A percentile compares a stretch with the other conserved stretches of the same genome.
Evolutionary conservation across 2,113 vertebrate species (phyloP).

Genomic region (Oxygymnocypris stewartii): DNA sequence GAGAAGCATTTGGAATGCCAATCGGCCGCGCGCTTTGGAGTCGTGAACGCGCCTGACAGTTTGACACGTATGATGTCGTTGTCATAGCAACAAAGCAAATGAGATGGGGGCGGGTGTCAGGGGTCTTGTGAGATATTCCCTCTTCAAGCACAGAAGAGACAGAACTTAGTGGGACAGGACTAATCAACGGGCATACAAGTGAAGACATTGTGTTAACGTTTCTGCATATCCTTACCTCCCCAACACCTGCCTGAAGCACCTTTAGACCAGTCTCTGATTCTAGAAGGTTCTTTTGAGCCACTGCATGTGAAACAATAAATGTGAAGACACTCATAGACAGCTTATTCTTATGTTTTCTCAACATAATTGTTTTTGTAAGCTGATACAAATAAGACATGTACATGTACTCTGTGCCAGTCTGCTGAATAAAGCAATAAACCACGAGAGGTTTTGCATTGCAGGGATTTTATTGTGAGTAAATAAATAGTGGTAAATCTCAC

Average conservation of each 20-base stretch:
- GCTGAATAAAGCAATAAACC: not conserved
- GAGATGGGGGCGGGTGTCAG: constrained; percentile 24
- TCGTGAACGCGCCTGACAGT: constrained; percentile 60
- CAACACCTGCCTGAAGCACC: constrained; percentile 86
- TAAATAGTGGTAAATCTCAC: not conserved
- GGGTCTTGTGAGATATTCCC: constrained; percentile 45
- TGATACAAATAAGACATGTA: not conserved
- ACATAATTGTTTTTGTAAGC: not conserved
- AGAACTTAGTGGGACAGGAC: constrained; percentile 1
- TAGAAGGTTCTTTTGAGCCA: constrained; percentile 81
- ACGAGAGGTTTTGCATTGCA: not conserved
- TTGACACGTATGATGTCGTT: constrained; percentile 69
- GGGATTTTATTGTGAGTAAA: not conserved
- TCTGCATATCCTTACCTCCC: constrained; percentile 78
- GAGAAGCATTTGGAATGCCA: constrained; percentile 31
- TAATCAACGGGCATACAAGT: not conserved
- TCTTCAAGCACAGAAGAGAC: constrained; percentile 31
- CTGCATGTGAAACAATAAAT: constrained; percentile 62
- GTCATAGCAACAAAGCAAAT: constrained; percentile 59
- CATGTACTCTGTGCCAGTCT: not conserved
- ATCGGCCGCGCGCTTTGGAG: constrained; percentile 46
- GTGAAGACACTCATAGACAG: not conserved
- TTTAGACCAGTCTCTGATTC: constrained; percentile 83
- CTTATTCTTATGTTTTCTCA: not conserved
- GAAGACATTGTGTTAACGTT: not conserved